These are phyloP conservation scores for Masticophis lateralis DNA, from an alignment of 2,797 vertebrate species.

Conservation along the genomic window DNA sequence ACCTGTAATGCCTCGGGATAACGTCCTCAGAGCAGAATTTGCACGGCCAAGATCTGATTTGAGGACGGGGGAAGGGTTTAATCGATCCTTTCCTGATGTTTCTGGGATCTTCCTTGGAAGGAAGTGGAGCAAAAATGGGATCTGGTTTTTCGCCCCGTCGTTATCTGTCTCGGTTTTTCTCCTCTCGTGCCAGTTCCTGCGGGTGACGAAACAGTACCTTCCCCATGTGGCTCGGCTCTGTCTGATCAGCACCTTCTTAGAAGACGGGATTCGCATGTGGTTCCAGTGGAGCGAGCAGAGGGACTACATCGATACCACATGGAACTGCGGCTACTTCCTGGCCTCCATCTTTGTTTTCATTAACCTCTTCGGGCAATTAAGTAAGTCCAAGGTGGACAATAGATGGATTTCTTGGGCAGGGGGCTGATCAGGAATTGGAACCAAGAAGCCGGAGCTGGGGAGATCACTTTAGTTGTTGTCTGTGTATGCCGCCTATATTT, in stretches of 20 bases:
- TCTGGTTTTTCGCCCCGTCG: not conserved
- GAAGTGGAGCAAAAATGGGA: not conserved
- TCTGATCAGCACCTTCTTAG: constrained; percentile 97
- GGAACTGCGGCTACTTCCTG: constrained; percentile 93
- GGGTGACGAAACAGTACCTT: constrained; percentile 95
- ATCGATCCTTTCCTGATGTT: not conserved
- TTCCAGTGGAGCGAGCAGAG: constrained; percentile 98
- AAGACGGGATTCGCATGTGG: constrained; percentile 99
- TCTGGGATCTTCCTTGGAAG: not conserved
- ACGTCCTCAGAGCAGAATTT: too few species aligned
- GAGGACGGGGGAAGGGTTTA: not conserved
- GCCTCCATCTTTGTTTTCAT: constrained; percentile 92
- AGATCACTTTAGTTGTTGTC: too few species aligned
- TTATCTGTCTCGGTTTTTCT: too few species aligned
- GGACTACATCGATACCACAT: constrained; percentile 94
- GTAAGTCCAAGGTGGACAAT: constrained; percentile 72
- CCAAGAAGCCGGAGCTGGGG: too few species aligned
- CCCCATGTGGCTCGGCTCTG: constrained; percentile 93
- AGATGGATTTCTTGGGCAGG: too few species aligned
- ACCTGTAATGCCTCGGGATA: too few species aligned
- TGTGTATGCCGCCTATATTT: too few species aligned
- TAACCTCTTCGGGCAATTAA: constrained; percentile 92
- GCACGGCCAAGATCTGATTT: not conserved
- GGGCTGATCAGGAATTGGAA: too few species aligned
- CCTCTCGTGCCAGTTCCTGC: constrained; percentile 80